Evolutionary conservation across 2,888 invertebrate species (phyloP).

Genomic region (Ethmia dodecea): DNA sequence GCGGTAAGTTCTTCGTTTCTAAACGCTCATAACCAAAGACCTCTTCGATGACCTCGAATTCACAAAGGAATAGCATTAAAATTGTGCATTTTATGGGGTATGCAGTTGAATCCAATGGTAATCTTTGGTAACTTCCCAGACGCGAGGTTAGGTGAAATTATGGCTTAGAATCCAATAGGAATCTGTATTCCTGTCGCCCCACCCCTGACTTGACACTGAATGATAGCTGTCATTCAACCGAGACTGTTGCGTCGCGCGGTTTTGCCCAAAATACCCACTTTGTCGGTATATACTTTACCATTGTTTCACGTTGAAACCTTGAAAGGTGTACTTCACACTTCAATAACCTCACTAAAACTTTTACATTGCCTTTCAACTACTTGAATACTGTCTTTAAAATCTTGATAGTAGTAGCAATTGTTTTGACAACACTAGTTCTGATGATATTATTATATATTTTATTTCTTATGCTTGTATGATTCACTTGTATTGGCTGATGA

Average conservation of each 20-base stretch:
- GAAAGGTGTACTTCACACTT: background rate
- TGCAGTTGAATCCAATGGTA: background rate
- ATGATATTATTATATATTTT: no score
- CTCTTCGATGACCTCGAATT: constrained; percentile 64
- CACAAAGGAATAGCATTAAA: constrained; percentile 47
- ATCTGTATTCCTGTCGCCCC: constrained; percentile 57
- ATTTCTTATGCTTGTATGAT: no score
- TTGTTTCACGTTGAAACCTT: background rate
- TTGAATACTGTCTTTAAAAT: no score
- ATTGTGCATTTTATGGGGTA: constrained; percentile 19
- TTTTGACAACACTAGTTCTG: no score
- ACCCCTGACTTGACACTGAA: constrained; percentile 59
- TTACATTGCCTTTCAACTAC: no score
- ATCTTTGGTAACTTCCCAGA: background rate
- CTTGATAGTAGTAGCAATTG: no score
- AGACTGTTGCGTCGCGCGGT: constrained; percentile 51
- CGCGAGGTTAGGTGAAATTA: background rate
- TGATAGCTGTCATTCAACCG: constrained; percentile 57
- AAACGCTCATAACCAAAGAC: constrained; percentile 56
- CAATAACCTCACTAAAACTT: background rate
- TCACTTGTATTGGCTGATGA: no score
- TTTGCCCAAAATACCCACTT: constrained; percentile 24
- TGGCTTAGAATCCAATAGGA: constrained; percentile 27
- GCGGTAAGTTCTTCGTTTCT: constrained; percentile 83
- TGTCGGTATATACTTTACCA: constrained; percentile 16